Evolutionary conservation across 2,888 invertebrate genomes (phyloP).

Genomic region (Leptopilina syphax): DNA sequence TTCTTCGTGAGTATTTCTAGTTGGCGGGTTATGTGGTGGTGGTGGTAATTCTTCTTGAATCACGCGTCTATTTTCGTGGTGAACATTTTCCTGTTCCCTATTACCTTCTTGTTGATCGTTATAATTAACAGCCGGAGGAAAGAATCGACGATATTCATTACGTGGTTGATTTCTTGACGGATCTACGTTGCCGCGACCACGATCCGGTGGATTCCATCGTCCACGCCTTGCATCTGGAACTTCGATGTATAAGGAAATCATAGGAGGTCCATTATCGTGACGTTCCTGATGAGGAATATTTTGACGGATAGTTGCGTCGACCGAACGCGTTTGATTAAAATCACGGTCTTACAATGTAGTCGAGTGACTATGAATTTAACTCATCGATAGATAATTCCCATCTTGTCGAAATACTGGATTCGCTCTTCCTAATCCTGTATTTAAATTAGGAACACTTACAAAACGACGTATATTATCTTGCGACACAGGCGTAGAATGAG

Average conservation of each 20-base stretch:
- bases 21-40: too few species aligned
- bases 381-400: background rate
- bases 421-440: background rate
- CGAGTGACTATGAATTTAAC: background rate
- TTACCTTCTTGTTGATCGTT: too few species aligned
- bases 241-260: slow-evolving; percentile 2
- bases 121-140: too few species aligned
- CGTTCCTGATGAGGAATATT: background rate
- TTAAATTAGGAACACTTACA: background rate
- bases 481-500: slow-evolving; percentile 20
- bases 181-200: background rate
- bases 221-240: background rate
- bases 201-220: slow-evolving; percentile 29
- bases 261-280: background rate
- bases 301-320: background rate
- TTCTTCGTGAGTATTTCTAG: too few species aligned
- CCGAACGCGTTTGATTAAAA: slow-evolving; percentile 8
- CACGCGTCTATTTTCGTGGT: too few species aligned
- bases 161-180: background rate
- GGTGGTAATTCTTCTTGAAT: too few species aligned
- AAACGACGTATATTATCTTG: background rate
- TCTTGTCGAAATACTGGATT: background rate
- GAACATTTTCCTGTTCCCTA: too few species aligned
- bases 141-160: background rate
- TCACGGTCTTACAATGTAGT: background rate